A percentile compares a stretch with the other conserved stretches of the same genome.
phyloP scores from a whole-genome alignment of 2,888 invertebrate genomes.

The Amblyjoppa fuscipennis region DNA sequence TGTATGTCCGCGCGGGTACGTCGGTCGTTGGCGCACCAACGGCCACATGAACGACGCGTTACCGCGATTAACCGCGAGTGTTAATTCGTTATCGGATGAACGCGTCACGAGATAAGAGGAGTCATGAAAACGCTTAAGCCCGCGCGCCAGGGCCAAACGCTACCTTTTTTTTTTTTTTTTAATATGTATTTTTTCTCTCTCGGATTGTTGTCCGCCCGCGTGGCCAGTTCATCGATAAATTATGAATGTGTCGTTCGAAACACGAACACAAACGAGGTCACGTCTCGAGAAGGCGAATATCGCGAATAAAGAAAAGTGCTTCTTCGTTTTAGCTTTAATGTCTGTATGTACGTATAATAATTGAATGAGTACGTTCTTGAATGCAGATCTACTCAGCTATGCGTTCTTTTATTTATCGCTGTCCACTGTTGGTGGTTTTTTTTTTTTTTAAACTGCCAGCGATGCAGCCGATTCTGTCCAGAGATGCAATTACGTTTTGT shows the following conservation, averaged over 20 bases:
- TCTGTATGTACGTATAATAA: constrained; percentile 56
- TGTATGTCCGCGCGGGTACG: constrained; percentile 16
- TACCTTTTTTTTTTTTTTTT: constrained; percentile 46
- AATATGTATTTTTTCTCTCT: constrained; percentile 25
- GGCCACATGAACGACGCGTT: constrained; percentile 70
- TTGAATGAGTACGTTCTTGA: background rate
- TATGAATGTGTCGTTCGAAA: constrained; percentile 16
- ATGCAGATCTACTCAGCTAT: no score
- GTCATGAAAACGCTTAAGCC: constrained; percentile 57
- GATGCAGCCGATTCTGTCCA: no score
- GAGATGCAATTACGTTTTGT: no score
- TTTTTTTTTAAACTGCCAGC: no score
- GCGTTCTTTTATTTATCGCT: no score
- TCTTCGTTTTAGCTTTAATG: constrained; percentile 65
- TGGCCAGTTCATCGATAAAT: constrained; percentile 39
- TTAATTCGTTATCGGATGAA: constrained; percentile 76
- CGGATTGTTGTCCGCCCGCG: constrained; percentile 39
- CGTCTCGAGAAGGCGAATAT: background rate
- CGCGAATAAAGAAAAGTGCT: constrained; percentile 43
- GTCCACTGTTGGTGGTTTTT: no score
- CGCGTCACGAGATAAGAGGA: constrained; percentile 49
- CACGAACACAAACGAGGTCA: background rate
- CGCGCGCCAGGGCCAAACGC: constrained; percentile 39
- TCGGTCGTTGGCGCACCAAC: constrained; percentile 57
- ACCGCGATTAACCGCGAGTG: constrained; percentile 75